These are phyloP conservation scores for Nymphalis urticae DNA, from an alignment of 2,888 invertebrate species.

Conservation along the genomic window DNA sequence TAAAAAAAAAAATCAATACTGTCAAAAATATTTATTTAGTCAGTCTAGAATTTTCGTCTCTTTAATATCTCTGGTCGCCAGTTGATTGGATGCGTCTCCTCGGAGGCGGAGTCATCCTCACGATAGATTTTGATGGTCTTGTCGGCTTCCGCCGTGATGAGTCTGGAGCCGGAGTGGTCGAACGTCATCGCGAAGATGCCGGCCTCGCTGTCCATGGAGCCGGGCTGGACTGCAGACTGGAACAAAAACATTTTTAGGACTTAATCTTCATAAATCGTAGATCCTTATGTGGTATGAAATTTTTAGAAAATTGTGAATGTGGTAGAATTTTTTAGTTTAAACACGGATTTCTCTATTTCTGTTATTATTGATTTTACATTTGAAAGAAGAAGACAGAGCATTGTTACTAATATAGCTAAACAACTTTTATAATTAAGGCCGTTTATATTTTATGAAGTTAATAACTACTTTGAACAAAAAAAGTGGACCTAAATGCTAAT, in stretches of 20 bases:
- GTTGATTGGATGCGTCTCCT: constrained; percentile 97
- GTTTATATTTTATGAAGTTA: too few relatives aligned
- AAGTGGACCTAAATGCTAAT: too few relatives aligned
- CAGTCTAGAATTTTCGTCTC: constrained; percentile 90
- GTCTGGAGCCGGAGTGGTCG: constrained; percentile 95
- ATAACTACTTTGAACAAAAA: too few relatives aligned
- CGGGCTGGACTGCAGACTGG: constrained; percentile 96
- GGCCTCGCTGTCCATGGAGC: constrained; percentile 99
- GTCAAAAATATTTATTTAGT: constrained; percentile 31
- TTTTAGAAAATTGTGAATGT: too few relatives aligned
- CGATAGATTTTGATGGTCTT: constrained; percentile 99
- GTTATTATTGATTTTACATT: too few relatives aligned
- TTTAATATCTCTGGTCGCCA: constrained; percentile 99
- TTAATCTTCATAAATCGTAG: too few relatives aligned
- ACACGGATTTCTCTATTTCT: too few relatives aligned
- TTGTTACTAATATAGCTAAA: too few relatives aligned
- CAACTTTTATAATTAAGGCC: too few relatives aligned
- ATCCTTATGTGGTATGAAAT: too few relatives aligned
- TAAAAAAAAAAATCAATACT: background rate
- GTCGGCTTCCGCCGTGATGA: constrained; percentile 98
- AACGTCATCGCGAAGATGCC: constrained; percentile 98
- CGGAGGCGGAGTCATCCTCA: constrained; percentile 97
- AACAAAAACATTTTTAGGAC: constrained; percentile 35
- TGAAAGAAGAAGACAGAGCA: too few relatives aligned
- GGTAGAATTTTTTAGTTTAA: background rate